A percentile compares a stretch with the other conserved stretches of the same genome.
These are phyloP conservation scores for Glossosoma conforme DNA, from an alignment of 1,140 invertebrate genomes.

Conservation along the genomic window DNA sequence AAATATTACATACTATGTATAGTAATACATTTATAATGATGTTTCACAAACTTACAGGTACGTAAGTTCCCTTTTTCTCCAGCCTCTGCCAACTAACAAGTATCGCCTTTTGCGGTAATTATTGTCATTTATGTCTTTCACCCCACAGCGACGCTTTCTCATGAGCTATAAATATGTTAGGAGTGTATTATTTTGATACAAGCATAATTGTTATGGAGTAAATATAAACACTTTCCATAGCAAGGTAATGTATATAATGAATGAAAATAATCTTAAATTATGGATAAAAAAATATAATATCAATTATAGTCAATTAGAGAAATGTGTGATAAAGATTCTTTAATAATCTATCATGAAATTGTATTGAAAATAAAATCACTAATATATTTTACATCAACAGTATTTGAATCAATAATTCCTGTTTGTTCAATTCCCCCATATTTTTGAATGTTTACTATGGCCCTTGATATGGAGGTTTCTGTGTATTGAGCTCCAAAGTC, in stretches of 20 bases:
- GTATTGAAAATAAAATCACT: background rate
- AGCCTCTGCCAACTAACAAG: conserved; percentile 52
- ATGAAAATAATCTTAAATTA: conserved; percentile 6
- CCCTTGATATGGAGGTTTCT: conserved; percentile 52
- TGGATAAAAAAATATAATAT: background rate
- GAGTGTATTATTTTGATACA: too few relatives aligned
- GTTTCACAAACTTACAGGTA: conserved; percentile 54
- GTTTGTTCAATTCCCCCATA: conserved; percentile 63
- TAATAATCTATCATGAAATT: too few relatives aligned
- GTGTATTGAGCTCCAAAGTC: conserved; percentile 55
- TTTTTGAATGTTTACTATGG: conserved; percentile 58
- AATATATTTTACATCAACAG: conserved; percentile 46
- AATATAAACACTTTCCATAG: too few relatives aligned
- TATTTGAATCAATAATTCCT: conserved; percentile 56
- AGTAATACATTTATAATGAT: too few relatives aligned
- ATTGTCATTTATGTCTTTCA: conserved; percentile 55
- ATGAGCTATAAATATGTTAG: conserved; percentile 50
- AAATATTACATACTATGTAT: too few relatives aligned
- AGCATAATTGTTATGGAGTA: too few relatives aligned
- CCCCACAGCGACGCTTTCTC: conserved; percentile 58
- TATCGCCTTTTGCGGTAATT: conserved; percentile 50
- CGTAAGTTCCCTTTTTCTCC: conserved; percentile 57
- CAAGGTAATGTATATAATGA: too few relatives aligned
- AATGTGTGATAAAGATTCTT: too few relatives aligned
- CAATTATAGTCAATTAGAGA: background rate